Conservation (phyloP, 2,797 vertebrate genomes). For the Hemitrygon akajei region DNA sequence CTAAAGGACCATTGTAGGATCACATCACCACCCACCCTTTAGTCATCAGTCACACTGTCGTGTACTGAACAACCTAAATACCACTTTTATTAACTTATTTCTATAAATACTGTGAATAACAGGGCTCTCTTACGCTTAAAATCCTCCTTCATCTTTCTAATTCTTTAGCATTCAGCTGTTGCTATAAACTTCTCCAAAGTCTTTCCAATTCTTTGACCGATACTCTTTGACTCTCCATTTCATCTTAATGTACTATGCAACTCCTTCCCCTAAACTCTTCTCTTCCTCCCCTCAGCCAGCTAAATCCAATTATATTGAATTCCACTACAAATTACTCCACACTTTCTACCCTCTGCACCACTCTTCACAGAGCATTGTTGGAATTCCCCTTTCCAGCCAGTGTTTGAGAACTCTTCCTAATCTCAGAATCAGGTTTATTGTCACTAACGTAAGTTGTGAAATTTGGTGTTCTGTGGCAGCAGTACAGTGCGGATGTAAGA, state of each 20-base stretch:
- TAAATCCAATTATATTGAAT: not conserved
- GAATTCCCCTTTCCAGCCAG: not conserved
- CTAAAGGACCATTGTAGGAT: not conserved
- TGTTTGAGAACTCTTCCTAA: not conserved
- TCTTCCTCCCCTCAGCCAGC: not conserved
- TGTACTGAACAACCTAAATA: not conserved
- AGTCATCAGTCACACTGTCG: not conserved
- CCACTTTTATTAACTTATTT: not conserved
- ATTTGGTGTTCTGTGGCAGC: too few species aligned
- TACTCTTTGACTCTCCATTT: not conserved
- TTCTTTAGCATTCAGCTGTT: not conserved
- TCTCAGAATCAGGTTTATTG: too few species aligned
- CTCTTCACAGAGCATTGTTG: not conserved
- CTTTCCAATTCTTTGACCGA: not conserved
- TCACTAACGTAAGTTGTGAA: too few species aligned
- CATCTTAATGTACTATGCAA: too few species aligned
- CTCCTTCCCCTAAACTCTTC: not conserved
- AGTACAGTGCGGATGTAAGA: too few species aligned
- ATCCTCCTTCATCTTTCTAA: not conserved
- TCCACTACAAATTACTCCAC: not conserved
- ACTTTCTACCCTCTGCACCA: not conserved
- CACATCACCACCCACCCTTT: not conserved
- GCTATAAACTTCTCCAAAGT: not conserved
- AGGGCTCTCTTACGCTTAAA: not conserved
- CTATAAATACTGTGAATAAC: not conserved